These are phyloP conservation scores for Leuciscus idus DNA, from an alignment of 2,113 vertebrate genomes.

Conservation along the genomic window DNA sequence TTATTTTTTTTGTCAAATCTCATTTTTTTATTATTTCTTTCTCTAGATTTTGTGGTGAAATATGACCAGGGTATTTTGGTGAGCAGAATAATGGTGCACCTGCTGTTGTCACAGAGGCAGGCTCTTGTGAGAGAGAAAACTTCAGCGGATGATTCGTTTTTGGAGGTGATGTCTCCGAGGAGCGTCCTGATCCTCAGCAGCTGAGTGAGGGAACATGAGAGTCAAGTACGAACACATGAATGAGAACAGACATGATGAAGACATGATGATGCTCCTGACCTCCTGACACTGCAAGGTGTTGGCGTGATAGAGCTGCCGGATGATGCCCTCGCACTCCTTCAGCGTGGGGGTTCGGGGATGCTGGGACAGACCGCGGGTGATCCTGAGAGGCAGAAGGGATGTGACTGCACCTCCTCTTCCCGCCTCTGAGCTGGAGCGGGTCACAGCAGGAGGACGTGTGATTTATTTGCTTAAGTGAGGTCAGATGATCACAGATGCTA, in stretches of 20 bases:
- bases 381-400: conserved; percentile 46
- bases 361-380: conserved; percentile 49
- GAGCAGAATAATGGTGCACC: conserved; percentile 46
- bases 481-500: not conserved
- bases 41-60: too few relatives aligned
- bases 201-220: conserved; percentile 50
- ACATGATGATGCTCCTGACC: conserved; percentile 58
- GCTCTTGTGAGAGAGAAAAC: conserved; percentile 51
- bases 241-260: not conserved
- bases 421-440: not conserved
- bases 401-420: conserved; percentile 33
- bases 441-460: not conserved
- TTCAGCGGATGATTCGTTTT: conserved; percentile 54
- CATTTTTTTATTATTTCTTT: too few relatives aligned
- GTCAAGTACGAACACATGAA: not conserved
- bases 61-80: too few relatives aligned
- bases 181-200: conserved; percentile 67
- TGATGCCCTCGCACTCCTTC: conserved; percentile 71
- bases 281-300: conserved; percentile 74
- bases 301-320: conserved; percentile 71
- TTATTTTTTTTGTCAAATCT: too few relatives aligned
- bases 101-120: conserved; percentile 48
- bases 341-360: conserved; percentile 62
- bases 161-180: conserved; percentile 62
- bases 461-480: not conserved